These are phyloP conservation scores for Drosophila mojavensis DNA, from an alignment of 1,140 invertebrate genomes.

Conservation along the genomic window DNA sequence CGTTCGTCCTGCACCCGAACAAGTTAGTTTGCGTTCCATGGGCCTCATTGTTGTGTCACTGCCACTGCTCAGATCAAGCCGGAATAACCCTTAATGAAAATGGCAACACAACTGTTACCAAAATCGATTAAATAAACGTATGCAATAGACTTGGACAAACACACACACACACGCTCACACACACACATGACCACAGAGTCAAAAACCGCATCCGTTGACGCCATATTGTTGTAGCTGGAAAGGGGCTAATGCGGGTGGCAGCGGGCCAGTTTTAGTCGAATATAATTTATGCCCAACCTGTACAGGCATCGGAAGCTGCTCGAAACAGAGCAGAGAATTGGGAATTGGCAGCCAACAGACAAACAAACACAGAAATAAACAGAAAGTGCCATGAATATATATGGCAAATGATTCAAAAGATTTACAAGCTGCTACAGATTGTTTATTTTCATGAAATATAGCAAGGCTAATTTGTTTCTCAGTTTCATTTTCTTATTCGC, in stretches of 20 bases:
- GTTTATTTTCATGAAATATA: conserved; percentile 14
- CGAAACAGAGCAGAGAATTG: conserved; percentile 30
- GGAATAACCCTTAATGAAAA: conserved; percentile 81
- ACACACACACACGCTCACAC: conserved; percentile 1
- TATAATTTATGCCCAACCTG: conserved; percentile 72
- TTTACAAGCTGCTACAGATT: conserved; percentile 38
- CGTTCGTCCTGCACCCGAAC: conserved; percentile 38
- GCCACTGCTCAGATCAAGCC: conserved; percentile 66
- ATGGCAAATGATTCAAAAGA: conserved; percentile 20
- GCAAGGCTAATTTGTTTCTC: conserved; percentile 13
- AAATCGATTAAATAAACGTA: conserved; percentile 72
- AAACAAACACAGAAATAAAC: not conserved
- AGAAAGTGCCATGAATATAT: conserved; percentile 5
- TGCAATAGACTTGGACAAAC: conserved; percentile 19
- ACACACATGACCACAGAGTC: not conserved
- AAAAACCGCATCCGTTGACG: conserved; percentile 62
- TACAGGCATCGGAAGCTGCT: conserved; percentile 35
- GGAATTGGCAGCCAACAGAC: conserved; percentile 21
- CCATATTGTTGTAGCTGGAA: conserved; percentile 38
- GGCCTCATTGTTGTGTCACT: conserved; percentile 41
- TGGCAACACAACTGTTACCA: conserved; percentile 70
- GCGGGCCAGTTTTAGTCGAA: conserved; percentile 40
- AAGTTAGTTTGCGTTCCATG: conserved; percentile 36
- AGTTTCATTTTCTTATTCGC: not conserved
- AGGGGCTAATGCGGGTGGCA: not conserved